Base-by-base conservation (phyloP, 2,797 vertebrate genomes). In the Schizopygopsis malacanthus region DNA sequence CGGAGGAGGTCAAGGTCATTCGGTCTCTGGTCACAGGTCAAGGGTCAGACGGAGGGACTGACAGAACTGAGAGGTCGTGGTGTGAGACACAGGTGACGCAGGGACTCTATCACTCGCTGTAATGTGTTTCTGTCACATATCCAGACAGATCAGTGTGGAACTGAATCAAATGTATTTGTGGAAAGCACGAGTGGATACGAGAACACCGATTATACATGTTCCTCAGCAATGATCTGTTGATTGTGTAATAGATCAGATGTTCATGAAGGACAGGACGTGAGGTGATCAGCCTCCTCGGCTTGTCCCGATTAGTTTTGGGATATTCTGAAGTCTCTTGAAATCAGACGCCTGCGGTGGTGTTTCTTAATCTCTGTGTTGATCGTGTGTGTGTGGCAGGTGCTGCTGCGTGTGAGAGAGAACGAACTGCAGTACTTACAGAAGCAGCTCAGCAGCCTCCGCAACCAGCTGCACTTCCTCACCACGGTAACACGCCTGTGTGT, bases 401-500 rank as follows among this genome's bases (percentile, higher is more conserved):
- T 99, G 85, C 94, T 99, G 87, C 93, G 97, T 12, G 96, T 99
- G 88, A 98, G 98, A 93, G 97, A 99, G 91, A 98, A 97, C 0
- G 98, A 99, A 88, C 96, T 99, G 0, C 96, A 96, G 86, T 98
- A 97, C 50, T 93, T 99, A 22, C 96, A 97, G 89, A 97, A 97
- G 91, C 97, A 99, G 93, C 96, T 98, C 86, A 96, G 95, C 92
- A 98, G 97, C 87, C 96, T 99, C 7, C 95, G 97, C 79, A 97
- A 97, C 0, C 97, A 99, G 90, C 93, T 99, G 12, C 97, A 98
- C 88, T 96, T 95, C 92, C 95, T 99, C 87, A 97, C 95, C 89
- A 96, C 94, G 96, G 98, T 99, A 84, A 56, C 15, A 52, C n/a
- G 3, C 7, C 15, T 7, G 33, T 89, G 25, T 84, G 45, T 61